phyloP scores from a whole-genome alignment of 1,140 invertebrate genomes.

The Listronotus bonariensis region DNA sequence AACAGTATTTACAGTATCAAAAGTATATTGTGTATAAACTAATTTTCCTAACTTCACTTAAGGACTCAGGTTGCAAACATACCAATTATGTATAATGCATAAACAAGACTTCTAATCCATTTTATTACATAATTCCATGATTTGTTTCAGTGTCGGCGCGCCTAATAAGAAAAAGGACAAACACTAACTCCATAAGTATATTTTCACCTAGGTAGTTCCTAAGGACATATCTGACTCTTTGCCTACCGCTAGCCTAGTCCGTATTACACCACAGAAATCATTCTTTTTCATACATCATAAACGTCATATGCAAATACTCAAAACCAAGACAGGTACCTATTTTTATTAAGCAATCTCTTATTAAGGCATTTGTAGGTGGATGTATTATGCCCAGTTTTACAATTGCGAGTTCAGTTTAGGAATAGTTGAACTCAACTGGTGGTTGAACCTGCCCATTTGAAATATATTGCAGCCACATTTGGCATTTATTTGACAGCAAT shows the following conservation, averaged over 20 bases:
- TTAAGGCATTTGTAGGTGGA: conserved; percentile 1
- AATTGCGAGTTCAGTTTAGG: no score
- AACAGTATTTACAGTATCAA: no score
- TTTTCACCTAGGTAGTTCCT: conserved; percentile 67
- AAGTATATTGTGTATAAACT: no score
- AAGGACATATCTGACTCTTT: conserved; percentile 25
- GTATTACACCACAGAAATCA: conserved; percentile 10
- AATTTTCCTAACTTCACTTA: no score
- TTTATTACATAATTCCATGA: conserved; percentile 4
- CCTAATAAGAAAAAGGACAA: conserved; percentile 71
- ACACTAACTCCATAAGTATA: conserved; percentile 72
- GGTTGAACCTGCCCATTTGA: no score
- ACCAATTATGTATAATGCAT: no score
- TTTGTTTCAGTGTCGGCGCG: conserved; percentile 70
- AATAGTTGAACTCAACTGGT: no score
- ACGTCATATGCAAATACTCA: conserved; percentile 22
- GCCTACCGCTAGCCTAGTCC: conserved; percentile 40
- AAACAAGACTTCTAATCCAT: no score
- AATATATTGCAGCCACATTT: no score
- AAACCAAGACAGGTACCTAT: conserved; percentile 18
- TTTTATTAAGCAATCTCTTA: conserved; percentile 20
- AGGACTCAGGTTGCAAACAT: no score
- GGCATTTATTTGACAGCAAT: no score
- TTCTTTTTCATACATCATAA: not conserved
- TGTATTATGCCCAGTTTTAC: no score